A percentile compares a stretch with the other conserved stretches of the same genome.
Conservation (phyloP, 2,888 invertebrate genomes). For the Eledona agricola region DNA sequence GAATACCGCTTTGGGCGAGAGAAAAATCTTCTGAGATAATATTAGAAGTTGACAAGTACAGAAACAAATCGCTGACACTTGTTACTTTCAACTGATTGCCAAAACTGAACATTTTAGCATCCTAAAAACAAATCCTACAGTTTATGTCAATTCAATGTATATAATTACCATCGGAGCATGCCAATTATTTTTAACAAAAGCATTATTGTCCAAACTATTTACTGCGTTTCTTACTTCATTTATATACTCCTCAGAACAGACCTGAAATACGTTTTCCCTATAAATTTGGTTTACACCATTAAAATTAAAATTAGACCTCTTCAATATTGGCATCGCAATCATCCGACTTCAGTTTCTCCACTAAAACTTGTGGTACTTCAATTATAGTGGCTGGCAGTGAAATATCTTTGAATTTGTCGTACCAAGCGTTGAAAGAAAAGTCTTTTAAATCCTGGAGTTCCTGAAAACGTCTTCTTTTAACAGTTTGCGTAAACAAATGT, state of each 20-base stretch:
- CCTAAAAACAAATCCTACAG: constrained; percentile 45
- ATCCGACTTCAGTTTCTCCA: constrained; percentile 46
- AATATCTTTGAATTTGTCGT: constrained; percentile 52
- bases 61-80: constrained; percentile 53
- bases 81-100: constrained; percentile 55
- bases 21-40: constrained; percentile 55
- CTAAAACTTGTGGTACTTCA: constrained; percentile 49
- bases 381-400: constrained; percentile 52
- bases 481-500: too few relatives aligned
- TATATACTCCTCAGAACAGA: constrained; percentile 42
- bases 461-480: too few relatives aligned
- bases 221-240: constrained; percentile 53
- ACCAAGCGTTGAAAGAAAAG: constrained; percentile 57
- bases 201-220: constrained; percentile 48
- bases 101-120: constrained; percentile 58
- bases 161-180: constrained; percentile 55
- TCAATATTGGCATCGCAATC: constrained; percentile 31
- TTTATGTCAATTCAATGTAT: constrained; percentile 8
- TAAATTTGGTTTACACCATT: constrained; percentile 1
- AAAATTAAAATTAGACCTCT: constrained; percentile 19
- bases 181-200: constrained; percentile 60
- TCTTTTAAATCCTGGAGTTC: constrained; percentile 56
- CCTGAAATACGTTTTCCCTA: constrained; percentile 22
- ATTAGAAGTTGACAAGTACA: constrained; percentile 55
- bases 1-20: constrained; percentile 47